Conservation (phyloP, 64 coral and sea anemone species). For the Platygyra sinensis region DNA sequence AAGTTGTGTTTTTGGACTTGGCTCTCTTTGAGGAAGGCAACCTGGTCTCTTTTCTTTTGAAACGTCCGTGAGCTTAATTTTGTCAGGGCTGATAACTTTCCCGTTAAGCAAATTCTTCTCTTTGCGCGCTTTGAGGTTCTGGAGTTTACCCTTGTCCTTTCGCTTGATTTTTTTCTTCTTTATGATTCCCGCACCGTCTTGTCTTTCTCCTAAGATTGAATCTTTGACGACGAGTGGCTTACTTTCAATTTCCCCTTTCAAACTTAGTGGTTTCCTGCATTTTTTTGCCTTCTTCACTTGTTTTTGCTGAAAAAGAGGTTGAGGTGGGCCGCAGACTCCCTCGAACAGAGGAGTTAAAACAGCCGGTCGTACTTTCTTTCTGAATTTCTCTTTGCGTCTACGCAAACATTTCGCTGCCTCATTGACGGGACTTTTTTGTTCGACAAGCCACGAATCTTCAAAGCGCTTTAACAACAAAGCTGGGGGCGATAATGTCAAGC, state of each 20-base stretch:
- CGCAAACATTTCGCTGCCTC: neutral
- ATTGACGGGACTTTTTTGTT: slow-evolving; percentile 67
- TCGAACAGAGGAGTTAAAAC: slow-evolving; percentile 7
- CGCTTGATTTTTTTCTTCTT: slow-evolving; percentile 3
- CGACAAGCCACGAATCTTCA: slow-evolving; percentile 88
- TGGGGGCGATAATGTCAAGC: slow-evolving; percentile 77
- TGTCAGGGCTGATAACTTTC: neutral
- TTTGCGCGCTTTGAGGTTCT: neutral
- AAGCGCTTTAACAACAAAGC: slow-evolving; percentile 79
- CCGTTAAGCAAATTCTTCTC: neutral
- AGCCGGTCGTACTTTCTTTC: neutral
- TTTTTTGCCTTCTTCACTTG: slow-evolving; percentile 19
- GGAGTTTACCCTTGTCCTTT: slow-evolving; percentile 1
- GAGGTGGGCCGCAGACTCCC: slow-evolving; percentile 8
- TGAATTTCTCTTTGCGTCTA: neutral
- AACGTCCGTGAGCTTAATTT: neutral
- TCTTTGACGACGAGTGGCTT: neutral
- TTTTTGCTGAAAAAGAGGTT: neutral
- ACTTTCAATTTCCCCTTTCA: neutral
- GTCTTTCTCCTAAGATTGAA: neutral
- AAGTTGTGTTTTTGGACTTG: neutral
- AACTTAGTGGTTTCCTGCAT: slow-evolving; percentile 16
- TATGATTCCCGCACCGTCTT: neutral
- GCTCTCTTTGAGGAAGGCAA: neutral
- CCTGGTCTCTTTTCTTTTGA: neutral